Conservation (phyloP, 2,113 vertebrate species). For the Ctenodactylus gundi region DNA sequence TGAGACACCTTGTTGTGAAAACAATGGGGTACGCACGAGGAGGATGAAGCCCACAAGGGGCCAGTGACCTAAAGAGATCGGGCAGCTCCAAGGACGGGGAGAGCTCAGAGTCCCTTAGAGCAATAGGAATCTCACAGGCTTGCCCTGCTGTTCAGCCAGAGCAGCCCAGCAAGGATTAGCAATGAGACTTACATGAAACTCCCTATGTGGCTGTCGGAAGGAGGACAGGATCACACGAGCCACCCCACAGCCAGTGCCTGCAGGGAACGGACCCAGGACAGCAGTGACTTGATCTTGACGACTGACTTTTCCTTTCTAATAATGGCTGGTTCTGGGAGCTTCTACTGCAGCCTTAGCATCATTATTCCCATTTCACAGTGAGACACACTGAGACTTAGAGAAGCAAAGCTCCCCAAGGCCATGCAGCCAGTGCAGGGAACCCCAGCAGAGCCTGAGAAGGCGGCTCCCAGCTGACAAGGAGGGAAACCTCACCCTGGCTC, state of each 20-base stretch:
- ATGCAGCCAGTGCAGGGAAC: accelerated
- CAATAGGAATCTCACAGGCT: no score
- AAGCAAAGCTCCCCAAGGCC: no score
- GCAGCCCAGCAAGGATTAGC: no score
- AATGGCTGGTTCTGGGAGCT: no score
- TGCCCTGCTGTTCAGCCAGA: no score
- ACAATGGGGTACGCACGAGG: accelerated
- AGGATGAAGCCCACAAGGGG: not conserved
- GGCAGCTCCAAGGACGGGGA: no score
- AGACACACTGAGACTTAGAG: not conserved
- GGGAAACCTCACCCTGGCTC: not conserved
- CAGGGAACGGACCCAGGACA: accelerated
- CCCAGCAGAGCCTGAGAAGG: not conserved
- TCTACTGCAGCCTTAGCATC: not conserved
- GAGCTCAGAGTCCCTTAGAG: no score
- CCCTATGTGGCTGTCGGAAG: accelerated
- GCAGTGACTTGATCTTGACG: accelerated
- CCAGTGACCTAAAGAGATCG: no score
- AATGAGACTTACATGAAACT: no score
- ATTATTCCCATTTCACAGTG: not conserved
- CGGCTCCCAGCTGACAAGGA: not conserved
- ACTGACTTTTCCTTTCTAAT: accelerated
- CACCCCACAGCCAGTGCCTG: accelerated
- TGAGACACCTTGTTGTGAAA: no score
- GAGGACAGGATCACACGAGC: accelerated